A percentile compares a stretch with the other conserved stretches of the same genome.
phyloP scores from a whole-genome alignment of 1,140 invertebrate genomes.

The Drosophila santomea region DNA sequence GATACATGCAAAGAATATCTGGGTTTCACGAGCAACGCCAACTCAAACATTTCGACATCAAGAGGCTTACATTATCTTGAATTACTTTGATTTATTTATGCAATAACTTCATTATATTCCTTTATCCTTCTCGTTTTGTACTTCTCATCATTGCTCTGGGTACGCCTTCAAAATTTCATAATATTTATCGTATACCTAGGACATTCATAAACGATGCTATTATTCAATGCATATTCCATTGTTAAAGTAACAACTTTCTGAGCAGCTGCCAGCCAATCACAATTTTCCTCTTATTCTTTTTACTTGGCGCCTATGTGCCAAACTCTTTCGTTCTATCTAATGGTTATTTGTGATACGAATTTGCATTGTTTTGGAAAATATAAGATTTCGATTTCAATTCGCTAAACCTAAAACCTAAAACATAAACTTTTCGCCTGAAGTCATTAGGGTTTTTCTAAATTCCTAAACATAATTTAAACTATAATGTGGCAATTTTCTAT shows the following conservation, averaged over 20 bases:
- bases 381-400: not conserved
- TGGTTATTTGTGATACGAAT: not conserved
- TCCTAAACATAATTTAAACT: too few relatives aligned
- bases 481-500: too few relatives aligned
- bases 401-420: too few relatives aligned
- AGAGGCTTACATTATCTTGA: conserved; percentile 2
- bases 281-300: not conserved
- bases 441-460: too few relatives aligned
- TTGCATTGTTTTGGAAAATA: not conserved
- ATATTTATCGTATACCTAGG: conserved; percentile 3
- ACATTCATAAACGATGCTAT: not conserved
- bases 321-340: conserved; percentile 11
- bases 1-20: not conserved
- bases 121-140: conserved; percentile 24
- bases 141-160: conserved; percentile 45
- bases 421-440: too few relatives aligned
- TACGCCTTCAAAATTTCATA: not conserved
- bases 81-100: not conserved
- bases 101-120: not conserved
- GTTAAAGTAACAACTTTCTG: conserved; percentile 2
- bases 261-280: conserved; percentile 5
- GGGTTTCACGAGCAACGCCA: conserved; percentile 1
- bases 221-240: not conserved
- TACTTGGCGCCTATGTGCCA: not conserved
- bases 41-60: not conserved